Evolutionary conservation across 2,113 vertebrate species (phyloP), one percentile per base, ranked within the genome.

Genomic region (Pedionomus torquatus): DNA sequence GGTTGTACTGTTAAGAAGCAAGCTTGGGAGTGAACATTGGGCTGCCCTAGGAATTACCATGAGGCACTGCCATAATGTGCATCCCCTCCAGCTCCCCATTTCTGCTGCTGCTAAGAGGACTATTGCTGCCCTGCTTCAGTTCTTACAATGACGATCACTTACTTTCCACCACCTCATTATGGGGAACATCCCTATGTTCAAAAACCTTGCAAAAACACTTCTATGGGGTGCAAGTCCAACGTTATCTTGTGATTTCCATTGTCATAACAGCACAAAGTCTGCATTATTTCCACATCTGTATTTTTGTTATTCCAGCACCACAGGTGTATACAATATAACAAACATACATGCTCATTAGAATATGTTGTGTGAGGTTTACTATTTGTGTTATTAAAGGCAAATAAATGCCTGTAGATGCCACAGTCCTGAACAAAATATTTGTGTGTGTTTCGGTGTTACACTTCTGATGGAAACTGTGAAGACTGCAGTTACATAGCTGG

Each of bases 401-500:
- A 91, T 65, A 89, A 72, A 86, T 37, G 33, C 41, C 39, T 25
- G 76, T 20, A 86, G 80, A 91, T 15, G 61, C 61, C 35, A 60
- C 13, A 43, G 7, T 57, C 76, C 28, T 35, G 43, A 87, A 79
- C 46, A 87, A 63, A 57, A 60, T 79, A 63, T 83, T 95, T 85
- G 44, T 10, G 39, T 10, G 43, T 66, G 30, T 72, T 95, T 94
- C 69, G 52, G 72, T 70, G 41, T 48, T 89, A 83, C n/a, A 33
- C 44, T 94, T 93, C 74, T 88, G 41, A 55, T 89, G 66, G 49
- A 89, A 80, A 91, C 49, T 89, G 65, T 94, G 72, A 88, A 94
- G 86, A 79, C 48, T 76, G 78, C 54, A 72, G 81, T 87, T 84
- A 93, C 72, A 84, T 89, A 96, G 85, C 90, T 96, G 94, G 68